Conservation (phyloP, 2,888 invertebrate genomes). For the Perizoma affinitatum region DNA sequence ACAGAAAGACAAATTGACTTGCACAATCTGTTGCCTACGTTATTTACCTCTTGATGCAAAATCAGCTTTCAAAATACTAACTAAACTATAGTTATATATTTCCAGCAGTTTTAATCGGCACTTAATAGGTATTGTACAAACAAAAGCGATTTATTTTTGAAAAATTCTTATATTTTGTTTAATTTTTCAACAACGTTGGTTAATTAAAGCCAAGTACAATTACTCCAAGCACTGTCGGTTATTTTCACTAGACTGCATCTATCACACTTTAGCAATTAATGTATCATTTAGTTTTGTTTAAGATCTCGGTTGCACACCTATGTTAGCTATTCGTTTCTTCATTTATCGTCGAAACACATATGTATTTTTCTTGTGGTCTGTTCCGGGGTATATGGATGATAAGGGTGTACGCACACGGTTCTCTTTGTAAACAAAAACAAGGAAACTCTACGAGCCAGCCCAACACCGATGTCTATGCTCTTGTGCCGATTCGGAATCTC, state of each 20-base stretch:
- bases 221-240: no score
- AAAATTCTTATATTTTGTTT: no score
- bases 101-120: no score
- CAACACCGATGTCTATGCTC: slow-evolving; percentile 74
- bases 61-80: not conserved
- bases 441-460: slow-evolving; percentile 70
- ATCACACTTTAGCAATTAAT: no score
- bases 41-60: slow-evolving; percentile 4
- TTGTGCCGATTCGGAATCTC: slow-evolving; percentile 64
- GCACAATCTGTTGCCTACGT: slow-evolving; percentile 43
- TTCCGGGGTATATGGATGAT: slow-evolving; percentile 74
- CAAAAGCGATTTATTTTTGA: not conserved
- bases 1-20: slow-evolving; percentile 45
- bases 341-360: slow-evolving; percentile 57
- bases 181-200: no score
- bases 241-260: no score
- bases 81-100: no score
- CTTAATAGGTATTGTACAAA: not conserved
- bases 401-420: slow-evolving; percentile 73
- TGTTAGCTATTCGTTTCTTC: not conserved
- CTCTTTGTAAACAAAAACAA: slow-evolving; percentile 71
- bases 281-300: no score
- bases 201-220: no score
- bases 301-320: not conserved
- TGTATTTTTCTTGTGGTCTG: slow-evolving; percentile 73